Base-by-base conservation (phyloP, 2,888 invertebrate genomes). In the Phyto melanocephala region DNA sequence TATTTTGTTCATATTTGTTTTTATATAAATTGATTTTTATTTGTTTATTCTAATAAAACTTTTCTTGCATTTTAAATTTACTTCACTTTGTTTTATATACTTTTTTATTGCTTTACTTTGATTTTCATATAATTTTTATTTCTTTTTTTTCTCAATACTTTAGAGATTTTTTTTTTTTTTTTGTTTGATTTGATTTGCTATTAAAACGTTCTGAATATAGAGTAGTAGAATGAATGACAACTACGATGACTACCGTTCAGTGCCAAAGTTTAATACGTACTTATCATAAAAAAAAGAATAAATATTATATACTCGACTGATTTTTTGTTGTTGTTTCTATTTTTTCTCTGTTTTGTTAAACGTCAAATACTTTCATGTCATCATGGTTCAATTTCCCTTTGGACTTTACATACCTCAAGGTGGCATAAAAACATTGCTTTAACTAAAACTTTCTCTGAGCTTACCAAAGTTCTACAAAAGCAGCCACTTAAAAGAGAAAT, bases 261-360 rank as follows among this genome's bases (percentile, higher is more conserved):
- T 78, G 78, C 78, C 77, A 81, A 74, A 78, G 77, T 81, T 81
- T 78, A 63, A 50, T 74, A 56, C 42, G 56, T 42, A 78, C 68
- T 78, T 76, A 45, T 54, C 47, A 52, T 67, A n/a, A 22, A 52
- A 75, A 54, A 47, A 13, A 20, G 40, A 40, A 65, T 20, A 11
- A 6, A 6, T 28, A 65, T 56, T 33, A 67, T 22, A 45, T 13
- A 54, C 62, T 58, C 40, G 13, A 28, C 15, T 17, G 22, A 11
- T 28, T n/a, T 33, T 40, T 33, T 35, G n/a, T 63, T 56, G n/a
- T 2, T 54, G 35, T 58, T 58, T 68, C 5, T 7, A 33, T 67
- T 72, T 67, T 15, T 37, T 54, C n/a, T 58, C 4, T 40, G 11
- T 72, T 54, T 33, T 56, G 20, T 33, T 20, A 22, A 70, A 63